phyloP scores from a whole-genome alignment of 2,113 vertebrate genomes.

The Alosa alosa region DNA sequence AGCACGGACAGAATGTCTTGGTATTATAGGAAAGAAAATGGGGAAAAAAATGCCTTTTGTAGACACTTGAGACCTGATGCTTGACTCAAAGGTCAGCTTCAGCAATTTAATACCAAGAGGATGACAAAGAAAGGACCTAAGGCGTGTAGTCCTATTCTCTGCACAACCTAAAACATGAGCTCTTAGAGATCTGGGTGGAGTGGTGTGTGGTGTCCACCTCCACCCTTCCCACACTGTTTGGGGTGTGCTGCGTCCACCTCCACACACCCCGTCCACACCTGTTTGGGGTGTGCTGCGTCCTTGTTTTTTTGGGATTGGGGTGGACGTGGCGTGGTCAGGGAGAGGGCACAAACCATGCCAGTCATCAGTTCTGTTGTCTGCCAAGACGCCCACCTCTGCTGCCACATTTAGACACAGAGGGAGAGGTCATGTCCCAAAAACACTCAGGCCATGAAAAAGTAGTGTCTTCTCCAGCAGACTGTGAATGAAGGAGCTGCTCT shows the following conservation, averaged over 20 bases:
- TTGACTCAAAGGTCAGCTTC: not conserved
- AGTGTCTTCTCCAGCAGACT: not conserved
- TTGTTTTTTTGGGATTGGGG: not conserved
- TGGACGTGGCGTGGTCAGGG: not conserved
- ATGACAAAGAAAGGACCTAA: not conserved
- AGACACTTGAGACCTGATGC: not conserved
- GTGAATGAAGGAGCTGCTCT: not conserved
- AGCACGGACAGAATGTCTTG: not conserved
- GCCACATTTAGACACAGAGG: not conserved
- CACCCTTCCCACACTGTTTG: not conserved
- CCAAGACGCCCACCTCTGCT: not conserved
- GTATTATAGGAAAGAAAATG: not conserved
- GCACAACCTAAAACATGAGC: not conserved
- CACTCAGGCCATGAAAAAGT: not conserved
- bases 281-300: not conserved
- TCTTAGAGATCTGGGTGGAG: not conserved
- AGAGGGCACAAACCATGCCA: not conserved
- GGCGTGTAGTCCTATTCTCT: not conserved
- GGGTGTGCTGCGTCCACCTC: no score
- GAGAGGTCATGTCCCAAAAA: not conserved
- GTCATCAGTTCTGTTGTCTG: not conserved
- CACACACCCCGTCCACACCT: not conserved
- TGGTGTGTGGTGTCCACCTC: not conserved
- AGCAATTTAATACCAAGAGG: not conserved
- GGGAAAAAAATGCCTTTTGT: not conserved